Percentiles rank a stretch among this genome's conserved stretches.
Evolutionary conservation across 92 coral and sea anemone species (phyloP).

Genomic region (Meandrina meandrites): DNA sequence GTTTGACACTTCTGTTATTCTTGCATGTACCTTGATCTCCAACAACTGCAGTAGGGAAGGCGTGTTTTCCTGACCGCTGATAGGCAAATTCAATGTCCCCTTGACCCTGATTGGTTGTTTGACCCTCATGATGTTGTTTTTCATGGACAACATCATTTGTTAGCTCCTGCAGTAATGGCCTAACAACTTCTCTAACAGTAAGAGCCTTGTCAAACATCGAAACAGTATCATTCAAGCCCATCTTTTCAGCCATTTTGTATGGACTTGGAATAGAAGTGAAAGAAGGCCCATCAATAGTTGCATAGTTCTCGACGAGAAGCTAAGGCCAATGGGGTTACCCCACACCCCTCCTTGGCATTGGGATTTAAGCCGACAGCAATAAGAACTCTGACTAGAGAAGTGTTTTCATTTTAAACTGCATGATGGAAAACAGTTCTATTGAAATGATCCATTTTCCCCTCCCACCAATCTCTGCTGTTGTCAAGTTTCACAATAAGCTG

Average conservation of each 20-base stretch:
- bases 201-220: constrained; percentile 8
- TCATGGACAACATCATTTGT: neutral
- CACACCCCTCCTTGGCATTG: constrained; percentile 57
- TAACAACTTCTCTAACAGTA: constrained; percentile 3
- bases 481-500: neutral
- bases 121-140: neutral
- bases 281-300: constrained; percentile 24
- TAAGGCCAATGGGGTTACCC: constrained; percentile 41
- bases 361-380: constrained; percentile 49
- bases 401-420: constrained; percentile 36
- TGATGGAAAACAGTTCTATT: constrained; percentile 48
- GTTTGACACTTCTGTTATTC: constrained; percentile 41
- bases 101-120: neutral
- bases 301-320: constrained; percentile 42
- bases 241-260: constrained; percentile 30
- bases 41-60: constrained; percentile 35
- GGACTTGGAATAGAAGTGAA: constrained; percentile 50
- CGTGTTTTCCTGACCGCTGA: constrained; percentile 19
- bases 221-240: constrained; percentile 25
- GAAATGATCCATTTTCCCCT: constrained; percentile 26
- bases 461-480: constrained; percentile 33
- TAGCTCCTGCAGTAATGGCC: neutral
- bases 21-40: constrained; percentile 50
- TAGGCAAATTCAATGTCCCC: neutral
- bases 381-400: constrained; percentile 32